Conservation (phyloP, 2,888 invertebrate species). For the Dendrolimus pini region DNA sequence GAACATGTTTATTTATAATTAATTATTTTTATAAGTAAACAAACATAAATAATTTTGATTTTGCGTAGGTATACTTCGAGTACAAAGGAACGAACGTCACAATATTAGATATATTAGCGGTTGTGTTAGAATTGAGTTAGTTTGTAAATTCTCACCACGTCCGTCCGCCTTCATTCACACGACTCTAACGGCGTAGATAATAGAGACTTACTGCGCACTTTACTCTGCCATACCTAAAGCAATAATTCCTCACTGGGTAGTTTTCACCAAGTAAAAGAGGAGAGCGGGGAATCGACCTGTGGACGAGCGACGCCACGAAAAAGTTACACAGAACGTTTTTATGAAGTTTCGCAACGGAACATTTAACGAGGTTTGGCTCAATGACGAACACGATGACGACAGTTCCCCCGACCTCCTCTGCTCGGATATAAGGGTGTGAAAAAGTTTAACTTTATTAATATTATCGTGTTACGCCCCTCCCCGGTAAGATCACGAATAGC, state of each 20-base stretch:
- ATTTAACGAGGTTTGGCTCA: conserved; percentile 24
- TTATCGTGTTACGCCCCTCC: neutral
- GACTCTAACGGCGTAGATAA: conserved; percentile 73
- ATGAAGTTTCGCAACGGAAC: conserved; percentile 30
- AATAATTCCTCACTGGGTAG: conserved; percentile 58
- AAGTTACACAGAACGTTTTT: conserved; percentile 29
- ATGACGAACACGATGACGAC: conserved; percentile 3
- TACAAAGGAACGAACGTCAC: neutral
- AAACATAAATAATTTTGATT: neutral
- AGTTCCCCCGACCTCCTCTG: neutral
- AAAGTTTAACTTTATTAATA: conserved; percentile 10
- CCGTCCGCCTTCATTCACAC: conserved; percentile 67
- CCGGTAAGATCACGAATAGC: neutral
- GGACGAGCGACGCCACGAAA: conserved; percentile 27
- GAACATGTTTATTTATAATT: too few relatives aligned
- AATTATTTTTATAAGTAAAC: too few relatives aligned
- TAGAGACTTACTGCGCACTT: conserved; percentile 74
- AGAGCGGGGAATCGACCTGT: conserved; percentile 31
- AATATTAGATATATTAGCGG: conserved; percentile 29
- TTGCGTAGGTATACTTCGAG: neutral
- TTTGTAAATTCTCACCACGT: conserved; percentile 65
- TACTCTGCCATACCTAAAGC: conserved; percentile 63
- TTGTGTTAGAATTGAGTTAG: conserved; percentile 52
- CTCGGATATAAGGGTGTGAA: conserved; percentile 21
- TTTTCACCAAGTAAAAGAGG: conserved; percentile 45